These are phyloP conservation scores for Rhimphoctona megacephalus DNA, from an alignment of 2,888 invertebrate genomes.

Conservation along the genomic window DNA sequence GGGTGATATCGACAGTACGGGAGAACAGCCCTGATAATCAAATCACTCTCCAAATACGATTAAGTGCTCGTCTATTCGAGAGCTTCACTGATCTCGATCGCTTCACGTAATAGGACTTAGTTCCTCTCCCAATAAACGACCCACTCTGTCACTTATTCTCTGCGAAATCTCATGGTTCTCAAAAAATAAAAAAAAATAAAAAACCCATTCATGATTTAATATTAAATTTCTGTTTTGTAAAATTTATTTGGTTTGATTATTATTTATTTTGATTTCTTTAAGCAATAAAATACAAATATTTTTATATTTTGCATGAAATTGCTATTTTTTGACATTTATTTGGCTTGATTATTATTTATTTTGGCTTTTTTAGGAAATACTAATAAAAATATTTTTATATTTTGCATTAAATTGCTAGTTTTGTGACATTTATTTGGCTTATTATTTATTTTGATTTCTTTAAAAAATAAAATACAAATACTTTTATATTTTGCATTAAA, in stretches of 20 bases:
- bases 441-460: background rate
- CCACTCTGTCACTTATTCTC: constrained; percentile 17
- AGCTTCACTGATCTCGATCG: constrained; percentile 58
- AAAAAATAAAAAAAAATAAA: background rate
- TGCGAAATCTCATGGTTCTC: background rate
- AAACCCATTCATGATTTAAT: background rate
- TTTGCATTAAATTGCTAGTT: background rate
- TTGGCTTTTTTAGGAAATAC: background rate
- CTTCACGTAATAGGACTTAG: constrained; percentile 11
- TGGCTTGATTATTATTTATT: background rate
- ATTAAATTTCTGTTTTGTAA: background rate
- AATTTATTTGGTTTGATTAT: background rate
- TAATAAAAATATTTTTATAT: background rate
- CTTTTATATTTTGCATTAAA: no score
- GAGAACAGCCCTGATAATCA: constrained; percentile 45
- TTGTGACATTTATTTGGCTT: background rate
- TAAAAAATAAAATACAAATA: background rate
- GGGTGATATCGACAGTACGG: constrained; percentile 8
- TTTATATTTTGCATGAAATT: background rate
- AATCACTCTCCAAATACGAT: constrained; percentile 64
- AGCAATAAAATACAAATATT: background rate
- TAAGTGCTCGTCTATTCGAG: constrained; percentile 50
- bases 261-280: background rate
- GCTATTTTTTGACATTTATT: no score
- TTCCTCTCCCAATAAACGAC: background rate